Evolutionary conservation across 2,888 invertebrate genomes (phyloP).

Genomic region (Tipula vernalis): DNA sequence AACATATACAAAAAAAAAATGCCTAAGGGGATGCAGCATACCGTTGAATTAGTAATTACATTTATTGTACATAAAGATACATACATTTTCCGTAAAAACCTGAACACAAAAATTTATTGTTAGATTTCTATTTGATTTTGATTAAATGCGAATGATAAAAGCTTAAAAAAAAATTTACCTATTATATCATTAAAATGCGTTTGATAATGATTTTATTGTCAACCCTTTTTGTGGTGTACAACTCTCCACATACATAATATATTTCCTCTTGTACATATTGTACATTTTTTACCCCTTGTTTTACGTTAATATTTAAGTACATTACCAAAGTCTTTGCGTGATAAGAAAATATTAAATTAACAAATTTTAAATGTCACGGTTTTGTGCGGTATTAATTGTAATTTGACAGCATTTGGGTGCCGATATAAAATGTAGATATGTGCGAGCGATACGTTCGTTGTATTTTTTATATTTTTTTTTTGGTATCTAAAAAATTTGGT

Average conservation of each 20-base stretch:
- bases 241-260: not conserved
- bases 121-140: not conserved
- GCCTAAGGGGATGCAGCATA: not conserved
- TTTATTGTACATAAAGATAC: not conserved
- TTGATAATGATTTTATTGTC: not conserved
- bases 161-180: not conserved
- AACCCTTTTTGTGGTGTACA: not conserved
- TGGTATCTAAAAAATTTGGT: not conserved
- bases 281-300: not conserved
- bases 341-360: conserved; percentile 4
- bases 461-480: not conserved
- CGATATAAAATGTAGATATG: not conserved
- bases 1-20: not conserved
- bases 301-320: not conserved
- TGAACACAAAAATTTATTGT: not conserved
- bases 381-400: not conserved
- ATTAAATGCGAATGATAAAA: not conserved
- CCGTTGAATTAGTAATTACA: not conserved
- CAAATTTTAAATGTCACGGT: not conserved
- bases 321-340: not conserved
- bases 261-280: not conserved
- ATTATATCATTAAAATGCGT: not conserved
- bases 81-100: not conserved
- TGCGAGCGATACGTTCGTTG: not conserved
- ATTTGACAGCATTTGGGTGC: not conserved